Evolutionary conservation across 2,888 invertebrate genomes (phyloP), one percentile per base, ranked within the genome.

Genomic region (Eledona agricola): DNA sequence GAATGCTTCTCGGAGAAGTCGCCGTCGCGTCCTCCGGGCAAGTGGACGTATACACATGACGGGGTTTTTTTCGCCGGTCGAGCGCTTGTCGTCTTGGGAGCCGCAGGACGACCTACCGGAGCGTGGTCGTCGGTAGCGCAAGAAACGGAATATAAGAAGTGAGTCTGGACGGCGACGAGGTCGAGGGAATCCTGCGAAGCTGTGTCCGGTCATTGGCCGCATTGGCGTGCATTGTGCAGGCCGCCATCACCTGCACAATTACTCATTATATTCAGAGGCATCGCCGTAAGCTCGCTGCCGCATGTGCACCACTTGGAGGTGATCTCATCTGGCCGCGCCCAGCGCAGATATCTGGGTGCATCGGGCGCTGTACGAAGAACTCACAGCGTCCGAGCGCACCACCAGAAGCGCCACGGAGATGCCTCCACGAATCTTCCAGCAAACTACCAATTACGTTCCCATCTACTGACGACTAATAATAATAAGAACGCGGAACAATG

Each of bases 181-280:
- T 51, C 50, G 55, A 55, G 55, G 55, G 51, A 55, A 55, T 51
- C 51, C 50, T 51, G 55, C 38, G 20, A 47, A 38, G 57, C 49
- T 28, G 50, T 61, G 59, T 53, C 61, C 63, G 63, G 63, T 63
- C 63, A 60, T 60, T 63, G 63, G 59, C 61, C 61, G 58, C 57
- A 50, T 58, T 53, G 53, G 58, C 62, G 60, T 62, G 57, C 61
- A 58, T 61, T 57, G 57, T 54, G 58, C 60, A 50, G 53, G 38
- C 49, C 51, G 57, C 58, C 58, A 57, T 61, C 58, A 59, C 59
- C 59, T 59, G 62, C 57, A 58, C 62, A 62, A 62, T 61, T 58
- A 59, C 59, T 63, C 59, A 63, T 59, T 63, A 61, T 55, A 55
- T 60, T 52, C 55, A 50, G 53, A 58, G 53, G 58, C 57, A 60